Conservation (phyloP, 2,888 invertebrate species). For the Phanerotoma sp. region DNA sequence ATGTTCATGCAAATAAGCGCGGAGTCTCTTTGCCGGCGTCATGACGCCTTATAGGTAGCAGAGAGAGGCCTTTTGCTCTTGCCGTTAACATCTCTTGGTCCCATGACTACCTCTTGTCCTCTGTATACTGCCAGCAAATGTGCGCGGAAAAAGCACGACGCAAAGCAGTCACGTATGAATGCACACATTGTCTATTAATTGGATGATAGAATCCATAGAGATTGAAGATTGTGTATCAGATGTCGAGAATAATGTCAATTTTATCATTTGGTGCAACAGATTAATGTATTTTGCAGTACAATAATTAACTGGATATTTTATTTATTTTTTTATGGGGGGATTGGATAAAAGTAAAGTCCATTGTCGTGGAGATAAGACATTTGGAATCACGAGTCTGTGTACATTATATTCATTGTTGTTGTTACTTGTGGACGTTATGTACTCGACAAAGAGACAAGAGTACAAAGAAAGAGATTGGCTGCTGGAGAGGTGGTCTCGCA, state of each 20-base stretch:
- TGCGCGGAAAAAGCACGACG: conserved; percentile 12
- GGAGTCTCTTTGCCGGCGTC: conserved; percentile 38
- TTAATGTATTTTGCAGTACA: conserved; percentile 1
- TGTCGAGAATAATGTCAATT: background rate
- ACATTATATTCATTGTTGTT: conserved; percentile 14
- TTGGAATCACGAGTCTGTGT: conserved; percentile 3
- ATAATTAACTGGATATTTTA: background rate
- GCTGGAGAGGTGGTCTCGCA: conserved; percentile 31
- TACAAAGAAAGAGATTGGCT: conserved; percentile 34
- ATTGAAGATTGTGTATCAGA: conserved; percentile 1
- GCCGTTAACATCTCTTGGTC: conserved; percentile 24
- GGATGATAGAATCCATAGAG: conserved; percentile 10
- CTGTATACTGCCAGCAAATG: conserved; percentile 7
- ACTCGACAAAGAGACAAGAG: conserved; percentile 19
- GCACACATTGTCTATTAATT: conserved; percentile 14
- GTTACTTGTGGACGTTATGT: conserved; percentile 6
- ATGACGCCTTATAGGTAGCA: conserved; percentile 47
- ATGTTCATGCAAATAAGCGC: conserved; percentile 46
- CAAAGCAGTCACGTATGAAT: conserved; percentile 14
- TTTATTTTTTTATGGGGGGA: background rate
- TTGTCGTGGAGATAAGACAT: conserved; percentile 10
- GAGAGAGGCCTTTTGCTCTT: conserved; percentile 38
- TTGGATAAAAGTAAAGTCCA: conserved; percentile 9
- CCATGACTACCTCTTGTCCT: conserved; percentile 12
- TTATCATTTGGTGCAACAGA: conserved; percentile 1